A percentile compares a stretch with the other conserved stretches of the same genome.
phyloP scores from a whole-genome alignment of 1,140 invertebrate genomes.

The Helicoverpa armigera region DNA sequence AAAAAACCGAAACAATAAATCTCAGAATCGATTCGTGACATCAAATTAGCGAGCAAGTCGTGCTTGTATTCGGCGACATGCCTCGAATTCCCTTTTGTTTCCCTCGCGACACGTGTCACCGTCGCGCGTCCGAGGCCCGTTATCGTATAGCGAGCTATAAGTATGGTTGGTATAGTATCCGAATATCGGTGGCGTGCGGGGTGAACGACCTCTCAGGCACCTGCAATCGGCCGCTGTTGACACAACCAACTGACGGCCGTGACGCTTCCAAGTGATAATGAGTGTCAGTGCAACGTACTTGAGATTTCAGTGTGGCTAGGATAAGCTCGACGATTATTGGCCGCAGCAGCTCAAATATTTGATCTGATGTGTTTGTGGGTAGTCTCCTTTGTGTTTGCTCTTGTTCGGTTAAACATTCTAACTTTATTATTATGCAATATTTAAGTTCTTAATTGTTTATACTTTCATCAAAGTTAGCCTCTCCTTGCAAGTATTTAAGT shows the following conservation, averaged over 20 bases:
- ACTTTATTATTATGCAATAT: not conserved
- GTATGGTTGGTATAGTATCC: conserved; percentile 74
- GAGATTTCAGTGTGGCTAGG: conserved; percentile 58
- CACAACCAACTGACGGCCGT: conserved; percentile 75
- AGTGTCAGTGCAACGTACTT: conserved; percentile 75
- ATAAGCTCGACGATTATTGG: conserved; percentile 32
- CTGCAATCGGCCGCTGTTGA: conserved; percentile 82
- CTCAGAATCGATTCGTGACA: conserved; percentile 17
- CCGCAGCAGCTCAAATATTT: conserved; percentile 13
- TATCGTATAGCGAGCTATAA: conserved; percentile 66
- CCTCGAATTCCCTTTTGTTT: conserved; percentile 45
- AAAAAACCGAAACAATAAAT: conserved; percentile 27
- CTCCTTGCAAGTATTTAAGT: not conserved
- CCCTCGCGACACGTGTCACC: conserved; percentile 52
- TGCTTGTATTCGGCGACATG: conserved; percentile 42
- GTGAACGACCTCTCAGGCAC: conserved; percentile 81
- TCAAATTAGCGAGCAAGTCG: conserved; percentile 24
- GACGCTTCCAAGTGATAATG: conserved; percentile 82
- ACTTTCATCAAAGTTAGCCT: not conserved
- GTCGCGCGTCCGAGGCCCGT: conserved; percentile 65
- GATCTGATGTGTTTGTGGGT: conserved; percentile 19
- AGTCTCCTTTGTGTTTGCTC: not conserved
- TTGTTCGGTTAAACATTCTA: not conserved
- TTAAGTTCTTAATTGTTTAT: not conserved
- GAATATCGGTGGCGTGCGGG: conserved; percentile 79